These are phyloP conservation scores for Oreocharis arfaki DNA, from an alignment of 2,113 vertebrate genomes.

Conservation along the genomic window DNA sequence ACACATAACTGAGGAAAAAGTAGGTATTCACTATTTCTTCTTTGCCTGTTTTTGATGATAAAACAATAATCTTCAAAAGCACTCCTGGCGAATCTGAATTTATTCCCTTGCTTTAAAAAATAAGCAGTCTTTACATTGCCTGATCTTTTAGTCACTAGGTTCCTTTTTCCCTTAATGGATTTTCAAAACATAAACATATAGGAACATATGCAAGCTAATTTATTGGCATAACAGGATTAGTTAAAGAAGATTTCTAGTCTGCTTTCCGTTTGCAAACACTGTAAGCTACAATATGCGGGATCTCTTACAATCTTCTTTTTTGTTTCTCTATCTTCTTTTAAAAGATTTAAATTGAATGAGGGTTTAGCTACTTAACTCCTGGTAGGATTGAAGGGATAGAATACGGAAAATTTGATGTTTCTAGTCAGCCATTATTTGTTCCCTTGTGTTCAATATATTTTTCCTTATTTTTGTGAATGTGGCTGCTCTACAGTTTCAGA, in stretches of 20 bases:
- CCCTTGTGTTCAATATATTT: background rate
- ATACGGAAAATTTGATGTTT: background rate
- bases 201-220: background rate
- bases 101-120: background rate
- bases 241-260: background rate
- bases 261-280: background rate
- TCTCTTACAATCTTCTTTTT: background rate
- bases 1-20: background rate
- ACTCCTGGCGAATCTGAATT: background rate
- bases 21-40: background rate
- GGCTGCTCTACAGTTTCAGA: background rate
- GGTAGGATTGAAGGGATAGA: background rate
- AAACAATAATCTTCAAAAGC: background rate
- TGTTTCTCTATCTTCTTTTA: background rate
- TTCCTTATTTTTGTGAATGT: background rate
- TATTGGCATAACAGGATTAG: background rate
- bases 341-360: background rate
- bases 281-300: background rate
- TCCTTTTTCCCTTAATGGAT: background rate
- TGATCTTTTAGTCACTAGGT: background rate
- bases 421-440: background rate
- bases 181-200: background rate
- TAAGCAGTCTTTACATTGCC: background rate
- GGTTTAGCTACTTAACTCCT: background rate
- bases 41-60: background rate